Evolutionary conservation across 2,797 vertebrate genomes (phyloP).

Genomic region (Rachycentron canadum): DNA sequence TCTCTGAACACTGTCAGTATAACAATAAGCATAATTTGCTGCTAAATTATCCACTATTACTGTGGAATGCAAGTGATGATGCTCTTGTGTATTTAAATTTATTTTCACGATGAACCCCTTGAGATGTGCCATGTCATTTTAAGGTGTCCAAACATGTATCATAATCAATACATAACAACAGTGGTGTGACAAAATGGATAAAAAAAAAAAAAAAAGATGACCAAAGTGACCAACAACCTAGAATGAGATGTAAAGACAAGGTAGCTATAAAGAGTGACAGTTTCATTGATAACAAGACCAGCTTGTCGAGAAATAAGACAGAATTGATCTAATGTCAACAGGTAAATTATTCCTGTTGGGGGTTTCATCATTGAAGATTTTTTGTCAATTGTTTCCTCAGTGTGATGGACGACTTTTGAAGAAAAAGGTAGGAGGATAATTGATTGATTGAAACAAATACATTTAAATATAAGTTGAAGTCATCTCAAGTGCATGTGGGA

Average conservation of each 20-base stretch:
- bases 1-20: slow-evolving; percentile 43
- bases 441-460: background rate
- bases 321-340: too few relatives aligned
- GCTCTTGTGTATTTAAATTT: background rate
- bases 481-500: too few relatives aligned
- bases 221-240: background rate
- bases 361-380: too few relatives aligned
- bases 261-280: background rate
- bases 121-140: background rate
- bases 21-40: slow-evolving; percentile 62
- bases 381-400: background rate
- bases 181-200: background rate
- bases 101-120: background rate
- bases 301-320: too few relatives aligned
- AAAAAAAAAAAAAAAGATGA: background rate
- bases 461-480: background rate
- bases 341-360: background rate
- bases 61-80: slow-evolving; percentile 14
- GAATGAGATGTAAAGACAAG: background rate
- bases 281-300: background rate
- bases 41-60: slow-evolving; percentile 40
- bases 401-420: background rate
- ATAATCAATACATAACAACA: background rate
- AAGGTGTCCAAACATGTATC: background rate
- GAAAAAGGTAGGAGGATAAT: background rate